These are phyloP conservation scores for Ophion obscuratus DNA, from an alignment of 2,888 invertebrate genomes.

Conservation along the genomic window DNA sequence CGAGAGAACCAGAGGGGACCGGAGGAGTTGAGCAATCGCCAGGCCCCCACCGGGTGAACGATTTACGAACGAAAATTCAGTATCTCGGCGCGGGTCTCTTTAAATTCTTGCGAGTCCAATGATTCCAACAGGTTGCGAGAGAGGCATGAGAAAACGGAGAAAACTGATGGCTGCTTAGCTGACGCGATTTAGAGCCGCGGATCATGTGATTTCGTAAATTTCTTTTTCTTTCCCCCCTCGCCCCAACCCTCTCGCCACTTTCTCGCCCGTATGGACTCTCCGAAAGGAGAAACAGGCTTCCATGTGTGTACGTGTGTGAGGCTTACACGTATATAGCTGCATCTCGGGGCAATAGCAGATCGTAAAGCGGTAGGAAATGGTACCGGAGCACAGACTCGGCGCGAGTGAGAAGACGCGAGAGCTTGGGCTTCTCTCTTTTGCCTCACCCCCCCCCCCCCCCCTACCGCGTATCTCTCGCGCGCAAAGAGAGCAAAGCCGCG, in stretches of 20 bases:
- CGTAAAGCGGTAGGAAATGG: not conserved
- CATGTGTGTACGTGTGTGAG: not conserved
- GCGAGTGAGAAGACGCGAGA: too few relatives aligned
- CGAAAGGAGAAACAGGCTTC: not conserved
- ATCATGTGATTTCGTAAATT: constrained; percentile 13
- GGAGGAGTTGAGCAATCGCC: constrained; percentile 16
- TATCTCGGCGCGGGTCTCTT: not conserved
- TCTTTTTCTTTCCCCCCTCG: too few relatives aligned
- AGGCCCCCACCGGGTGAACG: not conserved
- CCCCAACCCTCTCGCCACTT: not conserved
- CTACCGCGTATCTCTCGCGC: not conserved
- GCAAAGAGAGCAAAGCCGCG: not conserved
- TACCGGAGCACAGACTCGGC: not conserved
- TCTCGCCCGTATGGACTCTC: too few relatives aligned
- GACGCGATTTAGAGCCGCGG: not conserved
- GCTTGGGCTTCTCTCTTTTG: too few relatives aligned
- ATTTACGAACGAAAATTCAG: not conserved
- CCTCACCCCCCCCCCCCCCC: not conserved
- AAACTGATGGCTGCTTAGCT: not conserved
- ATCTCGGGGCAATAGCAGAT: not conserved
- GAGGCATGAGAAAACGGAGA: constrained; percentile 8
- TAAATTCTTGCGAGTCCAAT: constrained; percentile 13
- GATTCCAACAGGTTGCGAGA: not conserved
- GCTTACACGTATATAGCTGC: not conserved
- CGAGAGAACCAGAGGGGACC: not conserved